Evolutionary conservation across 2,113 vertebrate genomes (phyloP).

Genomic region (Gadus macrocephalus): DNA sequence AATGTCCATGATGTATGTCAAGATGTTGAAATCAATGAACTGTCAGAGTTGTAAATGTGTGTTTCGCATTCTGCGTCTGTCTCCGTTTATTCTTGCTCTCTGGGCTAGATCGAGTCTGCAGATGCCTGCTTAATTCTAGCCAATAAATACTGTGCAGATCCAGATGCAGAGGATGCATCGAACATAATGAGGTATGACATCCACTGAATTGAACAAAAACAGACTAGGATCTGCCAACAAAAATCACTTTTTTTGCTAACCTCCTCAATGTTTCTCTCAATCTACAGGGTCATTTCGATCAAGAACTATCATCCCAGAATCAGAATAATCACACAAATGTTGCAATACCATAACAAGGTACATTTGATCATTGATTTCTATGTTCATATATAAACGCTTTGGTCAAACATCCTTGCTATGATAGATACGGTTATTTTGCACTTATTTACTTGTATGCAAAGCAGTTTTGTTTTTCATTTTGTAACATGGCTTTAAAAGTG

Average conservation of each 20-base stretch:
- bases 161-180: constrained; percentile 97
- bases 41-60: too few species aligned
- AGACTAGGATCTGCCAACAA: neutral
- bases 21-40: too few species aligned
- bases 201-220: neutral
- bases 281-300: constrained; percentile 94
- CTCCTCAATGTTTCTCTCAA: constrained; percentile 10
- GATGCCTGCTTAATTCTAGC: constrained; percentile 97
- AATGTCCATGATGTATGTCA: too few species aligned
- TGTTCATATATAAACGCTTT: neutral
- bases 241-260: neutral
- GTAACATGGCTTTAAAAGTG: too few species aligned
- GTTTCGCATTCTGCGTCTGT: too few species aligned
- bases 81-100: constrained; percentile 19
- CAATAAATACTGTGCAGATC: constrained; percentile 98
- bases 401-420: neutral
- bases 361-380: neutral
- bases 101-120: constrained; percentile 91
- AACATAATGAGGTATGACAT: constrained; percentile 95
- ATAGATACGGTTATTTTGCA: too few species aligned
- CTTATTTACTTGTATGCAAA: too few species aligned
- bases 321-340: constrained; percentile 98
- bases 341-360: constrained; percentile 99
- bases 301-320: constrained; percentile 99
- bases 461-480: too few species aligned